Base-by-base conservation (phyloP, 2,797 vertebrate genomes). In the Cryptoblepharus egeriae region DNA sequence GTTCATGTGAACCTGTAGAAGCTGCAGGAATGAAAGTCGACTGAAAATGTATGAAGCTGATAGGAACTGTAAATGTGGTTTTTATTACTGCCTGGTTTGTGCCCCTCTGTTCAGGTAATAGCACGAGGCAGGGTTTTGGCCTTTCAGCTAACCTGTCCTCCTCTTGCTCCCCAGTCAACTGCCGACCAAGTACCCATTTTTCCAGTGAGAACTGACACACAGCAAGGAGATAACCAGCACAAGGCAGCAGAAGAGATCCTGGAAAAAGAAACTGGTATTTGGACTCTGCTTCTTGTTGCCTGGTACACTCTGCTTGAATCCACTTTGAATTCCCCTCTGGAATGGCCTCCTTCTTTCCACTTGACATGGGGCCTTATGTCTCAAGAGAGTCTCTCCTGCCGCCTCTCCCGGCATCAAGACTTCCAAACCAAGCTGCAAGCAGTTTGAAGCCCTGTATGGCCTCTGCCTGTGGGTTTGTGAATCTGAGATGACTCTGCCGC, bases 151-250 rank as follows among this genome's bases (percentile, higher is more conserved):
- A 88, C 61, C 72, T 58, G 37, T 74, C 65, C 3, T 85, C 35
- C 89, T 90, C 90, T 61, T 92, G 1, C 22, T 12, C 35, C 88
- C 32, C 10, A 15, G 93, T 39, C 57, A 74, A 3, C 71, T 26
- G 61, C 89, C 52, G 95, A 96, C 75, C 95, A 95, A 92, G 77
- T 74, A 67, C 61, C 87, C 75, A 79, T 75, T 72, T 60, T 76
- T 85, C 88, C 87, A 70, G 81, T 88, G 77, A 90, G 90, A 80
- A 88, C 82, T 84, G 65, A 49, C 35, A 10, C 67, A 45, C 90
- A 93, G 70, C 83, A 88, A 55, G 89, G 94, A 75, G 90, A 89
- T 69, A 76, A 81, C 78, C 90, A 88, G 81, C 57, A 32, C 69
- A 82, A 67, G 73, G 52, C 75, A 79, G 86, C 83, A 9, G 42